Base-by-base conservation (phyloP, 2,797 vertebrate genomes). In the Chelmon rostratus region DNA sequence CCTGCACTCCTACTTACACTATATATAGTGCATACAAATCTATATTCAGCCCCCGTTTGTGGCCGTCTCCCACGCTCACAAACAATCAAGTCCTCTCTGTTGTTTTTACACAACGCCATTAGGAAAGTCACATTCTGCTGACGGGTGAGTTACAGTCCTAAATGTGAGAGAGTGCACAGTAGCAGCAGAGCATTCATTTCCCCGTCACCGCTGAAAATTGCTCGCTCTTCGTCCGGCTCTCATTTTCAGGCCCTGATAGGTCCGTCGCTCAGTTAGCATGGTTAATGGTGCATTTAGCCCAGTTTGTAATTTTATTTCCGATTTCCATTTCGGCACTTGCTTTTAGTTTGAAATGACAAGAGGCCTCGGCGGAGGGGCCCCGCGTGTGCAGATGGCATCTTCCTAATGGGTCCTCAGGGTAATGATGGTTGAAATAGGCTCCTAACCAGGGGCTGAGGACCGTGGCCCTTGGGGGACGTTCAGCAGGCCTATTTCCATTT, bases 371-470 rank as follows among this genome's bases (percentile, higher is more conserved):
- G 81, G 46, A 76, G 75, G 80, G 89, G 67, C 78, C 83, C 70
- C 54, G 76, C 42, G 82, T 87, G 91, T 84, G 88, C 90, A 91
- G 92, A 95, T 93, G 94, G 90, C 92, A 74, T 86, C 91, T 84
- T 87, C 86, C 78, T 95, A 96, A 96, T 96, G 93, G 63, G 93
- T 89, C 94, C 91, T 90, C 87, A 80, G 93, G 93, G 95, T 96
- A 96, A 96, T 96, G 95, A 94, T 89, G 93, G 90, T 93, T 95
- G 95, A 96, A 96, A 95, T 96, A 91, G 89, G 91, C 89, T 93
- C 85, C 86, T 89, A 86, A 93, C 84, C 84, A 69, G 85, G 73
- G 91, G 81, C 89, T 74, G 92, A 91, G 85, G 85, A 92, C 88
- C 64, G 87, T 64, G 90, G 92, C 88, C 88, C 85, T 87, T 31